Evolutionary conservation across 2,797 vertebrate species (phyloP).

Genomic region (Ceryle rudis): DNA sequence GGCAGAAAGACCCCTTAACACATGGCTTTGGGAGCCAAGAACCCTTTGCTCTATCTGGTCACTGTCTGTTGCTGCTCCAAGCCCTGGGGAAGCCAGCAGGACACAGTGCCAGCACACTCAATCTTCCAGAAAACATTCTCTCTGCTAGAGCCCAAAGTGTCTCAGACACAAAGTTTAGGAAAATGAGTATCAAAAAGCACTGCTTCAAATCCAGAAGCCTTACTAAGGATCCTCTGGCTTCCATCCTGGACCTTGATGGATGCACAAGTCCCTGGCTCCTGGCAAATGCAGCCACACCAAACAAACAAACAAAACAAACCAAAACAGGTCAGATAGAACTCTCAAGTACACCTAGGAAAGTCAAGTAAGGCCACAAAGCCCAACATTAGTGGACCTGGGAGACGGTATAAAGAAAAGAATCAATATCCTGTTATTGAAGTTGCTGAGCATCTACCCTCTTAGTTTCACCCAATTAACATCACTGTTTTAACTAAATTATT

Average conservation of each 20-base stretch:
- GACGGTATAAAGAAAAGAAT: not conserved
- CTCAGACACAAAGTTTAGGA: not conserved
- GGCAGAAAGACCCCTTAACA: not conserved
- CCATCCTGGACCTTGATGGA: not conserved
- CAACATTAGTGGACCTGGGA: not conserved
- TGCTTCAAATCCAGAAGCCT: not conserved
- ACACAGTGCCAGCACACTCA: not conserved
- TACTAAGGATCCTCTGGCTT: not conserved
- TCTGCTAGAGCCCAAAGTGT: not conserved
- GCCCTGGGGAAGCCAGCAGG: not conserved
- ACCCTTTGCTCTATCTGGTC: not conserved
- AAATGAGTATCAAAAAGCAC: not conserved
- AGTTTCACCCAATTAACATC: not conserved
- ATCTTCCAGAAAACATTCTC: not conserved
- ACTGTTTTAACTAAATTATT: not conserved
- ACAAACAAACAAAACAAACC: too few relatives aligned
- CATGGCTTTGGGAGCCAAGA: not conserved
- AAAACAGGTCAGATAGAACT: not conserved
- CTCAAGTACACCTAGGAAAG: not conserved
- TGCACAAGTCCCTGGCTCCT: not conserved
- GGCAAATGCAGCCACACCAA: not conserved
- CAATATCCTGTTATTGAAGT: not conserved
- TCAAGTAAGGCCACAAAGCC: not conserved
- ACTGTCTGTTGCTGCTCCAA: not conserved
- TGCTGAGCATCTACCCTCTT: not conserved